Evolutionary conservation across 2,888 invertebrate species (phyloP), one percentile per base, ranked within the genome.

Genomic region (Phortica okadai): DNA sequence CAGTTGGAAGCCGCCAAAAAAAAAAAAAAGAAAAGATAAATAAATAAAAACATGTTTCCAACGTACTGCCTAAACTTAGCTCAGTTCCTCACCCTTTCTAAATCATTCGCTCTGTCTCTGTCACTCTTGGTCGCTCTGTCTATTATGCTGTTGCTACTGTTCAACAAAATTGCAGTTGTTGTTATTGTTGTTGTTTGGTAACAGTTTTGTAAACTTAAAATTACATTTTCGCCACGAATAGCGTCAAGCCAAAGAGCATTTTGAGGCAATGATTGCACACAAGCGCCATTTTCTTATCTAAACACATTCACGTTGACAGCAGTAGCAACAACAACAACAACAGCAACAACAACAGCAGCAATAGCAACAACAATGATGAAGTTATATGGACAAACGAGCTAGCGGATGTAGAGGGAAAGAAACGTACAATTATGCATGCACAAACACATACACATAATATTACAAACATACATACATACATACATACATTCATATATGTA

Each of bases 201-300:
- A 54, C 54, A 54, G 54, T 54, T 54, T 54, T 54, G 54, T 33
- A 33, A 54, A 54, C 54, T 54, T 54, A 54, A 54, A 54, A 54
- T 54, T 54, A 54, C 54, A 54, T 54, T 54, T 54, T 54, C 54
- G 54, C 54, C 54, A 10, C 54, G 54, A 54, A 14, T 54, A 59
- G 16, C 6, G 14, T 56, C 76, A 69, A 70, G 76, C 72, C 75
- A 69, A 82, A 79, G 76, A 77, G 72, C 59, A 62, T 59, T 54
- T 76, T 54, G 33, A 58, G n/a, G 64, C 54, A 44, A 75, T 75
- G 80, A 62, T 74, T 73, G 78, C 72, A 74, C 69, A 56, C 75
- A 64, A 64, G 64, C 64, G 64, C 81, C 87, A 84, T 87, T 85
- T 88, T 87, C 87, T 87, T 85, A 85, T 85, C 84, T 87, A 84